Conservation (phyloP, 2,113 vertebrate species). For the Carollia perspicillata region DNA sequence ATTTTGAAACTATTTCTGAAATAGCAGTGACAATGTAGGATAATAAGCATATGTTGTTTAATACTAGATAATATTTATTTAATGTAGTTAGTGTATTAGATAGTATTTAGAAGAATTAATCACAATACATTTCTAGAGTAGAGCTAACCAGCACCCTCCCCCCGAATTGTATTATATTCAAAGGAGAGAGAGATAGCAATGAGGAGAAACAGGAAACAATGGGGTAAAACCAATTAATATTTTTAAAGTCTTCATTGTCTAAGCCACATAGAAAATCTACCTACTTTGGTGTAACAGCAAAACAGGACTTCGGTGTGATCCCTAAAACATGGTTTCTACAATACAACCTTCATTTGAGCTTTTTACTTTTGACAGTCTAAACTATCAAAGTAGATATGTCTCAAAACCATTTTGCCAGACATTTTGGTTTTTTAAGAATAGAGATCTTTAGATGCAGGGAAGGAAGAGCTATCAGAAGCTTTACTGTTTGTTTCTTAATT, state of each 20-base stretch:
- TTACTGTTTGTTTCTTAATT: slow-evolving; percentile 62
- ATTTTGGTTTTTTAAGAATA: slow-evolving; percentile 21
- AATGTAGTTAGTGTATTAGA: neutral
- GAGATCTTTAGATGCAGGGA: slow-evolving; percentile 29
- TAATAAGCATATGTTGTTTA: neutral
- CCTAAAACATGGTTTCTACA: neutral
- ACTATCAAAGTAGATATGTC: neutral
- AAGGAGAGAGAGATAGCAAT: neutral
- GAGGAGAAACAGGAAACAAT: neutral
- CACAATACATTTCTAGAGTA: neutral
- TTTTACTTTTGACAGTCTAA: neutral
- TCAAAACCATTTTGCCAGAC: slow-evolving; percentile 16
- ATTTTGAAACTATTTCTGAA: slow-evolving; percentile 39
- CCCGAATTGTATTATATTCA: neutral
- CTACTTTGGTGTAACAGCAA: neutral
- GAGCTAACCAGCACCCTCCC: neutral
- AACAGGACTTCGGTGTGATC: neutral
- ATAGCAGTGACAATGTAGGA: neutral
- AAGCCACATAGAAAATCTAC: neutral
- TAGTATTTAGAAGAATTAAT: slow-evolving; percentile 6
- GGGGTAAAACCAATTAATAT: neutral
- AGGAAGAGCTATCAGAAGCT: slow-evolving; percentile 20
- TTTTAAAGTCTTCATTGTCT: slow-evolving; percentile 12
- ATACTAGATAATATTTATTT: neutral
- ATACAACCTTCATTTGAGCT: neutral